Base-by-base conservation (phyloP, 2,113 vertebrate genomes). In the Pseudois nayaur region DNA sequence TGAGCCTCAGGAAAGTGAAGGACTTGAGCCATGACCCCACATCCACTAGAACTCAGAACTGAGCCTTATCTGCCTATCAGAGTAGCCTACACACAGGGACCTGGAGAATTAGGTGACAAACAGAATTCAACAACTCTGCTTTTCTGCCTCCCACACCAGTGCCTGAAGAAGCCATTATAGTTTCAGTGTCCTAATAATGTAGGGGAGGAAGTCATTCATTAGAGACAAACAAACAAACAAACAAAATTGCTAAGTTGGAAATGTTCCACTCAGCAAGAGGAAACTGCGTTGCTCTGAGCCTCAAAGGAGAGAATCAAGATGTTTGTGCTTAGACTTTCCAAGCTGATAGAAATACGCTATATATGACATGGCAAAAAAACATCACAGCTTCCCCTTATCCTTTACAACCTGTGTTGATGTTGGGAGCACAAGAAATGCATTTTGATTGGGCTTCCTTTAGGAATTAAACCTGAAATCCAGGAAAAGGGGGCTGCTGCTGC, bases 381-480 rank as follows among this genome's bases (percentile, higher is more conserved):
- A 21, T 31, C 40, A 33, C 27, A 67, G 17, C 6, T 23, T 25
- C 36, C 54, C 25, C 55, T 87, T 50, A 45, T 15, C 45, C 27
- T 86, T 33, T 84, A 31, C 19, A 85, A 55, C 17, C 12, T 25
- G 50, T 17, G 33, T 19, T 82, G n/a, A 25, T n/a, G 25, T 6
- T 14, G 33, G 50, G 17, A 74, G 50, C 13, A 43, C 13, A 76
- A 87, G 36, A 62, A 64, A 52, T 67, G 3, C 52, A 76, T 62
- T 91, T 87, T 27, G 55, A 82, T 29, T 62, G 15, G 23, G 50
- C 54, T 79, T 94, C 48, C 40, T 97, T 87, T 81, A 43, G 71
- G 50, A 97, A 84, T 87, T 93, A 76, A 95, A 93, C 50, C 93
- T 67, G 89, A 33, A 86, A 81, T 91, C 55, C 52, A 96, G 43